These are phyloP conservation scores for Metridium senile DNA, from an alignment of 92 coral and sea anemone genomes.

Conservation along the genomic window DNA sequence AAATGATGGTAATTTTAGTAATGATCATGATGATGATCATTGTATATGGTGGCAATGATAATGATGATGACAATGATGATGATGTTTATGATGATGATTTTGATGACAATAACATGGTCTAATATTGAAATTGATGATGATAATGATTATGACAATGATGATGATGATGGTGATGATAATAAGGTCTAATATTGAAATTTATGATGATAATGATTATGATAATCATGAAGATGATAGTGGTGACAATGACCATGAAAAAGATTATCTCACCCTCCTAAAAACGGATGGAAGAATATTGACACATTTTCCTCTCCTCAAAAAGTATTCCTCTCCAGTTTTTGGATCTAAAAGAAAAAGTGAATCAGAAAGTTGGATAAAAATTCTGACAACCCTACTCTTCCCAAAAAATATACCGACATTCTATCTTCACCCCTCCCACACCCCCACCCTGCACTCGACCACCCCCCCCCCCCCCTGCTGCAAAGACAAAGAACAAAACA, in stretches of 20 bases:
- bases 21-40: not conserved
- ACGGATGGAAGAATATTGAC: slow-evolving; percentile 80
- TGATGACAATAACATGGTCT: too few relatives aligned
- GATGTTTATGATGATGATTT: too few relatives aligned
- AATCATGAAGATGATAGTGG: not conserved
- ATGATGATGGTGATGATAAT: not conserved
- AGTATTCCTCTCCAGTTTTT: slow-evolving; percentile 74
- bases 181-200: slow-evolving; percentile 8
- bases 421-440: too few relatives aligned
- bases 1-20: not conserved
- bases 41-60: not conserved
- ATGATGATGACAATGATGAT: not conserved
- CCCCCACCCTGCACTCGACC: too few relatives aligned
- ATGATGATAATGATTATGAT: not conserved
- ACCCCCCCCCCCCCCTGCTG: too few relatives aligned
- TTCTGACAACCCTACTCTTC: not conserved
- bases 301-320: slow-evolving; percentile 87
- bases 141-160: not conserved
- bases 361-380: not conserved
- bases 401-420: too few relatives aligned
- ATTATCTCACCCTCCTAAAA: slow-evolving; percentile 76
- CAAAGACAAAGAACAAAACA: too few relatives aligned
- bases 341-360: slow-evolving; percentile 48
- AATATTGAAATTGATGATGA: slow-evolving; percentile 2
- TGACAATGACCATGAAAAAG: too few relatives aligned